phyloP scores from a whole-genome alignment of 2,797 vertebrate species.

The Scolopax bukidnonensis region DNA sequence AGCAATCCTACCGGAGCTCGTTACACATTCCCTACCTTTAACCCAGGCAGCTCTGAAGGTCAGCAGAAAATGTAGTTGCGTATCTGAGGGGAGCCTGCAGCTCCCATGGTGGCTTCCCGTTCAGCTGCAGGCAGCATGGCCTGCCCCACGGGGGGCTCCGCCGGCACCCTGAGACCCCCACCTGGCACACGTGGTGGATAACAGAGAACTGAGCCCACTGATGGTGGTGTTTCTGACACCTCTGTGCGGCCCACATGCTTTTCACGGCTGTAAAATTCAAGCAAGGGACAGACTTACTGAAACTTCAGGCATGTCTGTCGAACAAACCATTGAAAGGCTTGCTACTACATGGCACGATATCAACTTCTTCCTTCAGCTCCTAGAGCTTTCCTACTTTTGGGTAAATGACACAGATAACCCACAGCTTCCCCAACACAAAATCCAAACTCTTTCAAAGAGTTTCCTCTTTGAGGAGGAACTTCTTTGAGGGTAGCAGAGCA shows the following conservation, averaged over 20 bases:
- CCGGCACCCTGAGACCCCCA: fast-evolving
- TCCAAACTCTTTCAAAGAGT: background rate
- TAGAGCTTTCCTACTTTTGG: background rate
- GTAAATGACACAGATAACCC: background rate
- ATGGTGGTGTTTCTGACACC: background rate
- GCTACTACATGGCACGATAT: background rate
- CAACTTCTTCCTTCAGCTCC: background rate
- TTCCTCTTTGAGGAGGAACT: too few species aligned
- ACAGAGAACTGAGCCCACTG: background rate
- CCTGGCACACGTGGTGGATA: too few species aligned
- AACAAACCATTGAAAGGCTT: background rate
- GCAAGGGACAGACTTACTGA: background rate
- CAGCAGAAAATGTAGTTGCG: fast-evolving
- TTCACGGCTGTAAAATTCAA: background rate
- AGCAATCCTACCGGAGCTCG: background rate
- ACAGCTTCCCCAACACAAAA: background rate
- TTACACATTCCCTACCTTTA: background rate
- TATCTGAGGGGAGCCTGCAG: background rate
- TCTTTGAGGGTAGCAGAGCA: too few species aligned
- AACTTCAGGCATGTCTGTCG: background rate
- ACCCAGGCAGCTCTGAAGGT: background rate
- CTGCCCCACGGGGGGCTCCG: fast-evolving
- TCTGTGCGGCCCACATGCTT: background rate
- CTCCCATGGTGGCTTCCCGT: background rate
- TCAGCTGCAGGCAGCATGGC: fast-evolving